Base-by-base conservation (phyloP, 2,113 vertebrate species). In the Mirounga angustirostris region DNA sequence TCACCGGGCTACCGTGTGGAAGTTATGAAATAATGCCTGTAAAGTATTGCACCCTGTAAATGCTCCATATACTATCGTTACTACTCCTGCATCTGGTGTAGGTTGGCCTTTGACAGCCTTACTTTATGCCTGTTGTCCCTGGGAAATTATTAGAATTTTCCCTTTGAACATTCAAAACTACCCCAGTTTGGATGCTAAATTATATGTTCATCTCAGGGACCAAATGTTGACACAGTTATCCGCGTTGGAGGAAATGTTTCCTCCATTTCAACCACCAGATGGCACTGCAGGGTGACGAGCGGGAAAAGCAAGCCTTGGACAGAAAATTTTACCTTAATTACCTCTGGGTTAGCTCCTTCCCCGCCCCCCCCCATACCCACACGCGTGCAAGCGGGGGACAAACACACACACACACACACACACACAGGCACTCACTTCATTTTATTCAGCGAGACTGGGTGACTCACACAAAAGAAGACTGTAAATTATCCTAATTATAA, bases 231-330 rank as follows among this genome's bases (percentile, higher is more conserved):
- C 30, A 5, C 6, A 56, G 24, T 26, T 1, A 11, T 9, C 18
- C 33, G 15, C 0, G 0, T 4, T 13, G 12, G 4, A 3, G 40
- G 65, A 30, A 4, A 21, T 69, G 54, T 24, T 93, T 89, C 5
- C 46, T 74, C 58, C 19, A 40, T n/a, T 40, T 15, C 0, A 4
- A 86, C 93, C 97, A 90, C 67, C 88, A 97, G 98, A 61, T 86
- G 95, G 92, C 93, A 92, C 56, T 95, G 74, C 80, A 84, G 76
- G 67, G 26, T 8, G 52, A 36, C 2, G 56, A 74, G 28, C 74
- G 0, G 46, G 83, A 59, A 3, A 69, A 67, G 89, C 36, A 74
- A 54, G 67, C 2, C 0, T 14, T 2, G 1, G 0, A 9, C 2
- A 1, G 7, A 59, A 40, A 83, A 54, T 61, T 40, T 52, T 87